phyloP scores from a whole-genome alignment of 2,888 invertebrate genomes.

The Zele albiditarsus region DNA sequence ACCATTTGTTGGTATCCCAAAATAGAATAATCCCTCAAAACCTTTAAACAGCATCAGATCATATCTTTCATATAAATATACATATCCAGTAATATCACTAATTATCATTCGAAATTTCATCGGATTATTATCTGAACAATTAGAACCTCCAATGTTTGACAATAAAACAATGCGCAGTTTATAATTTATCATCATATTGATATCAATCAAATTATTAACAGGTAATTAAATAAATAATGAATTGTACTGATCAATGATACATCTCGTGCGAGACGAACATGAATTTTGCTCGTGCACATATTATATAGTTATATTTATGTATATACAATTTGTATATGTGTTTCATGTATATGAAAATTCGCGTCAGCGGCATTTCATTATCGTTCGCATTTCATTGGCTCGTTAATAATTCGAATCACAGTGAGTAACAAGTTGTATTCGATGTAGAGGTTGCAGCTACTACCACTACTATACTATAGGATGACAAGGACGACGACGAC shows the following conservation, averaged over 20 bases:
- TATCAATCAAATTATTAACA: not conserved
- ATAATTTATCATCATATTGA: too few relatives aligned
- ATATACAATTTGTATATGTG: not conserved
- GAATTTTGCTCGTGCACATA: not conserved
- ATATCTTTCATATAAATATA: not conserved
- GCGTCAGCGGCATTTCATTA: conserved; percentile 15
- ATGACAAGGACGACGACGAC: conserved; percentile 4
- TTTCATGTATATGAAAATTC: not conserved
- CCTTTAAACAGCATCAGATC: too few relatives aligned
- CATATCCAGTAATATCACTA: not conserved
- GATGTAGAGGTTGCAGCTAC: not conserved
- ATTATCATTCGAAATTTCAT: not conserved
- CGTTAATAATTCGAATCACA: conserved; percentile 49
- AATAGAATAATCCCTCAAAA: too few relatives aligned
- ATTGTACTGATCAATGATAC: not conserved
- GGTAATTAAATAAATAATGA: not conserved
- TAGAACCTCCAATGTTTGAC: not conserved
- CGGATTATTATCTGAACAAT: not conserved
- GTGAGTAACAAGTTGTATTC: conserved; percentile 36
- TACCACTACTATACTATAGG: conserved; percentile 4
- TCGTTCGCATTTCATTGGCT: conserved; percentile 43
- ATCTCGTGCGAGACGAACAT: not conserved
- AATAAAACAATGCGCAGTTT: not conserved
- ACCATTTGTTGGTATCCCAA: too few relatives aligned
- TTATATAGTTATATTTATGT: not conserved